Evolutionary conservation across 2,113 vertebrate species (phyloP).

Genomic region (Dolichotis patagonum): DNA sequence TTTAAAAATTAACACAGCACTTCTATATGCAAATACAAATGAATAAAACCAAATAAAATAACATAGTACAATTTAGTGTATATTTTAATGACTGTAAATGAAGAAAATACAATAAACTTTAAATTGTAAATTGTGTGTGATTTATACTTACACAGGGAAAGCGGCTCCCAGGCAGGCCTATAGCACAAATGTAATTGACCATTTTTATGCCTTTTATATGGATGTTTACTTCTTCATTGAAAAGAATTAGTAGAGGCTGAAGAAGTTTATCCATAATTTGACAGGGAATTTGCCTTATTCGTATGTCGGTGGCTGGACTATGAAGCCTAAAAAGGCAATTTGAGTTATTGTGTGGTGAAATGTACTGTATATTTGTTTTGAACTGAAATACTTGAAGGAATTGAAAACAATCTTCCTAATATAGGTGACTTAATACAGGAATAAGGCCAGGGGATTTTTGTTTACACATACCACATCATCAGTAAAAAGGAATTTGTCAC

Average conservation of each 20-base stretch:
- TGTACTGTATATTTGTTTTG: conserved; percentile 36
- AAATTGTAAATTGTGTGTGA: conserved; percentile 31
- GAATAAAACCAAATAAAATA: neutral
- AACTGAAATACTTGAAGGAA: neutral
- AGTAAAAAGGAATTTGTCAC: neutral
- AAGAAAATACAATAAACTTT: neutral
- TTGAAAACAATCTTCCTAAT: neutral
- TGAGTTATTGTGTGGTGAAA: neutral
- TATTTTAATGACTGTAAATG: neutral
- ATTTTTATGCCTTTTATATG: conserved; percentile 51
- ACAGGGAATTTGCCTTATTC: conserved; percentile 29
- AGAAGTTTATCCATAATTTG: conserved; percentile 62
- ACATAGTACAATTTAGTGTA: neutral
- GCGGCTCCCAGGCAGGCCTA: neutral
- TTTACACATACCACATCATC: neutral
- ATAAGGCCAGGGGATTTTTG: neutral
- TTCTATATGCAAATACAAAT: neutral
- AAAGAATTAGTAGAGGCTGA: conserved; percentile 37
- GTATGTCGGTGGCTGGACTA: conserved; percentile 13
- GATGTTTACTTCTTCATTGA: conserved; percentile 51
- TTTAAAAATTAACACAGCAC: neutral
- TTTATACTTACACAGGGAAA: neutral
- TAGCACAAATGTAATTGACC: conserved; percentile 22
- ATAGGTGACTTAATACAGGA: neutral
- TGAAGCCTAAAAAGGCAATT: conserved; percentile 43